Evolutionary conservation across 2,888 invertebrate genomes (phyloP).

Genomic region (Perizoma flavofasciatum): DNA sequence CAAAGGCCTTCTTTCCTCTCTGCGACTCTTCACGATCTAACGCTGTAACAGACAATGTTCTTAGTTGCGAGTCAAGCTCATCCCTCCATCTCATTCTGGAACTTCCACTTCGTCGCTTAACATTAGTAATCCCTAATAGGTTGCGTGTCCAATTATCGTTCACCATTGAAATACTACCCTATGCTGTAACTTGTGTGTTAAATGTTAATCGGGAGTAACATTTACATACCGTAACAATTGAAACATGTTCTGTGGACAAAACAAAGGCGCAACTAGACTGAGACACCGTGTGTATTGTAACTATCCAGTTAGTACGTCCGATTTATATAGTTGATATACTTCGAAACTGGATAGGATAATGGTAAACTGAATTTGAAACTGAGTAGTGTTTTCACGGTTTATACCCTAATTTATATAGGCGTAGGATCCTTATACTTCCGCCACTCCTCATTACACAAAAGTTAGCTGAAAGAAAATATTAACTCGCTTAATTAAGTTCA

Average conservation of each 20-base stretch:
- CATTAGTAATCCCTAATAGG: neutral
- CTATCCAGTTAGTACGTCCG: constrained; percentile 24
- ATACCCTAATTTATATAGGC: too few species aligned
- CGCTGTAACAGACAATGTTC: too few species aligned
- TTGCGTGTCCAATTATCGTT: constrained; percentile 25
- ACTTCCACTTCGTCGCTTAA: too few species aligned
- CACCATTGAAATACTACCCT: constrained; percentile 8
- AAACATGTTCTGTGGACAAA: constrained; percentile 62
- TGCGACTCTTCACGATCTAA: too few species aligned
- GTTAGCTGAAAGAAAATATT: too few species aligned
- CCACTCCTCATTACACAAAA: too few species aligned
- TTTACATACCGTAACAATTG: constrained; percentile 69
- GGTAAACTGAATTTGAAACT: neutral
- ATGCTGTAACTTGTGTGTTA: constrained; percentile 47
- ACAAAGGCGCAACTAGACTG: constrained; percentile 63
- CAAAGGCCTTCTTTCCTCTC: too few species aligned
- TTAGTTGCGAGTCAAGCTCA: too few species aligned
- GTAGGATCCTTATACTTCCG: too few species aligned
- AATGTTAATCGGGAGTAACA: constrained; percentile 66
- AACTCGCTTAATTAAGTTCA: too few species aligned
- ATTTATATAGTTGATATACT: constrained; percentile 22
- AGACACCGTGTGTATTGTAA: constrained; percentile 38
- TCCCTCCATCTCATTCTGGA: too few species aligned
- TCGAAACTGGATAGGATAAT: neutral
- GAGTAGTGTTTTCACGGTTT: too few species aligned